These are phyloP conservation scores for Rhabdophis nuchalis DNA, from an alignment of 2,797 vertebrate species.

Conservation along the genomic window DNA sequence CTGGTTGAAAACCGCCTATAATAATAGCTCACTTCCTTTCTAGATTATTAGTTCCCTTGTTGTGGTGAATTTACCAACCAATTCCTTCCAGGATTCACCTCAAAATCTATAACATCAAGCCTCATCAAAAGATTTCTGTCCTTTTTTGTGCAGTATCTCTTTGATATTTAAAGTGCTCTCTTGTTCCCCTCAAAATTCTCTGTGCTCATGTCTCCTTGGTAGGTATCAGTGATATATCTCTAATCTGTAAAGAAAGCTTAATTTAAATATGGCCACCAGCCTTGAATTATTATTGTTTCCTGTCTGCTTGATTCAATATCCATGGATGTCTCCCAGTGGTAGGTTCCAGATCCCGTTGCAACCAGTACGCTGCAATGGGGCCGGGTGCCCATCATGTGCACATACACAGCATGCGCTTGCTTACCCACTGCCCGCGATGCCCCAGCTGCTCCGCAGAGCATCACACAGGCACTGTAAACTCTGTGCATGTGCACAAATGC, in stretches of 20 bases:
- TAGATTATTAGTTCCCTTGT: not conserved
- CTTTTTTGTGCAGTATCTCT: not conserved
- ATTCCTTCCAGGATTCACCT: not conserved
- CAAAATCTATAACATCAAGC: not conserved
- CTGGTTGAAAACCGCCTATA: not conserved
- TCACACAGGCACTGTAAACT: too few species aligned
- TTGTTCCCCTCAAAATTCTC: not conserved
- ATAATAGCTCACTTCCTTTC: not conserved
- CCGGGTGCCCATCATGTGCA: too few species aligned
- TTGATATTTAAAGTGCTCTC: not conserved
- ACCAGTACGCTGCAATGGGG: too few species aligned
- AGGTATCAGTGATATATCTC: not conserved
- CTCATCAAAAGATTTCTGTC: not conserved
- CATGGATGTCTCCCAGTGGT: too few species aligned
- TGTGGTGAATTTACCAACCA: not conserved
- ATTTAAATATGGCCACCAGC: not conserved
- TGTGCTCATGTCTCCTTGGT: not conserved
- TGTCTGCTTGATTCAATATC: not conserved
- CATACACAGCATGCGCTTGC: too few species aligned
- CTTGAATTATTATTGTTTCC: not conserved
- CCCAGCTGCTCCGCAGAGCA: too few species aligned
- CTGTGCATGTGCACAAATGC: too few species aligned
- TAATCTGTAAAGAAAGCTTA: not conserved
- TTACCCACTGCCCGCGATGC: too few species aligned
- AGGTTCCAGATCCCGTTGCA: too few species aligned